Conservation (phyloP, 2,888 invertebrate genomes). For the Acrocyrtus sp. region DNA sequence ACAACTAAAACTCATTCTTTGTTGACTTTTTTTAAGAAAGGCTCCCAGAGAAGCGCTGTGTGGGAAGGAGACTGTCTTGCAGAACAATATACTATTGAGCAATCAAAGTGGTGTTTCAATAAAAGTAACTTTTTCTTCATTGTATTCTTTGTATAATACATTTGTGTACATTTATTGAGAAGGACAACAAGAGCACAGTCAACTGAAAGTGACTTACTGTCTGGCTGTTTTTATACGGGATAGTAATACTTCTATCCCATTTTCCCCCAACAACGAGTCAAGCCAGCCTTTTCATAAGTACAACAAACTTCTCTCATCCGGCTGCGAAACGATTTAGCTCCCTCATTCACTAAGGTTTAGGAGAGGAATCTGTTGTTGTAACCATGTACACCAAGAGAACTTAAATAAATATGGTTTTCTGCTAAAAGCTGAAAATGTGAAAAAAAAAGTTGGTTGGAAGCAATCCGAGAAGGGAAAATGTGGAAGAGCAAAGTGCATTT, state of each 20-base stretch:
- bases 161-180: slow-evolving; percentile 34
- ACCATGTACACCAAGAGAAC: background rate
- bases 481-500: slow-evolving; percentile 64
- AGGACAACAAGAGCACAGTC: slow-evolving; percentile 36
- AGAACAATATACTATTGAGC: background rate
- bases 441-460: slow-evolving; percentile 56
- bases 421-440: slow-evolving; percentile 50
- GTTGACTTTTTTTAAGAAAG: slow-evolving; percentile 46
- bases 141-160: background rate
- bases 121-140: background rate
- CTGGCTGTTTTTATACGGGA: slow-evolving; percentile 32
- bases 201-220: slow-evolving; percentile 42
- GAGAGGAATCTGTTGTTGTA: background rate
- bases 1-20: no score
- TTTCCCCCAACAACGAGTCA: slow-evolving; percentile 24
- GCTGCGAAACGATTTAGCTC: background rate
- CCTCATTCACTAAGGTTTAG: background rate
- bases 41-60: background rate
- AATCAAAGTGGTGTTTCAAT: background rate
- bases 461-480: slow-evolving; percentile 60
- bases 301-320: background rate
- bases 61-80: background rate
- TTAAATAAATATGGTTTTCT: slow-evolving; percentile 39
- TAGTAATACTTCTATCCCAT: slow-evolving; percentile 40
- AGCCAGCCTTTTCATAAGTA: slow-evolving; percentile 17